Base-by-base conservation (phyloP, 2,797 vertebrate species). In the Capromys pilorides region DNA sequence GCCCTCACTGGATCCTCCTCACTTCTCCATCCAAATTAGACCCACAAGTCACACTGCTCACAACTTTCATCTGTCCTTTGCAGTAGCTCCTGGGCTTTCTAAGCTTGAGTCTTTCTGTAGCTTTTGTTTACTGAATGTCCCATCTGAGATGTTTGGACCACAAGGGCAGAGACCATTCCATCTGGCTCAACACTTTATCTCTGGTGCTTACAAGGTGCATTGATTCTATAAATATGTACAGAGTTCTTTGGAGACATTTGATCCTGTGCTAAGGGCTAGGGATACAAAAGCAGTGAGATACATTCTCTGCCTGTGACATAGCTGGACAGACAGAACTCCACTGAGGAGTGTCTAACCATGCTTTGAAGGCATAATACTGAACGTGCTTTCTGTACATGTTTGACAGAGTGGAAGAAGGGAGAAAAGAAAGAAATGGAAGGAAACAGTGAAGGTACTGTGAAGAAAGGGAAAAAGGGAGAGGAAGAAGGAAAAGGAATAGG, bases 51-150 rank as follows among this genome's bases (percentile, higher is more conserved):
- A 18, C 8, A 67, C 11, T 31, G 21, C 21, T 75, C 67, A 22
- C 0, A 22, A 28, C 13, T 66, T 75, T 12, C 4, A 57, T 31
- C 22, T 71, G 24, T 45, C 54, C 11, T 78, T 9, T 54, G 57
- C 3, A 64, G 22, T 26, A 59, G 28, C 22, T 39, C 41, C 39
- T 49, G 62, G 11, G 36, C 26, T 18, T 33, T 49, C n/a, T 28
- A 78, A 86, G 71, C 36, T 64, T 7, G 2, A 24, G 3, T 28
- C 9, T 62, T 8, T 19, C 79, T 45, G 21, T 33, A 12, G 41
- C 57, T 77, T 93, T 69, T 77, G 79, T 84, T 81, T 78, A 45
- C 71, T 6, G 36, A 67, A n/a, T 51, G 54, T 90, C 45, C 86
- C 62, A 54, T 41, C 41, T 83, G 82, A n/a, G 45, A 13, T 7